Conservation (phyloP, 2,888 invertebrate genomes). For the Cactoblastis cactorum region DNA sequence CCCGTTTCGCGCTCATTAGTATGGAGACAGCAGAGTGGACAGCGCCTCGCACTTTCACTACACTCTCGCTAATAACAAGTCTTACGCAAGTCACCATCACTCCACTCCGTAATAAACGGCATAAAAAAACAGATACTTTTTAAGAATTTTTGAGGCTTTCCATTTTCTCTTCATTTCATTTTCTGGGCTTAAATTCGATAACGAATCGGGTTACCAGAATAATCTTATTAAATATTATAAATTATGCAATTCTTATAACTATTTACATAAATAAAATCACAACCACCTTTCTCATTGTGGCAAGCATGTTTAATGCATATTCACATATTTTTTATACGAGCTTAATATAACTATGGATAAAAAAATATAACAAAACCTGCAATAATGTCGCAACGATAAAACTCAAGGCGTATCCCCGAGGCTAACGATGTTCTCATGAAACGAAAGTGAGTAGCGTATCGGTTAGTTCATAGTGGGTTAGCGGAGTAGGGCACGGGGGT, state of each 20-base stretch:
- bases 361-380: slow-evolving; percentile 34
- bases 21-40: slow-evolving; percentile 60
- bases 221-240: too few relatives aligned
- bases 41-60: slow-evolving; percentile 74
- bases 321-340: too few relatives aligned
- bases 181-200: too few relatives aligned
- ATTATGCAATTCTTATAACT: too few relatives aligned
- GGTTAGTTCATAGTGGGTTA: slow-evolving; percentile 70
- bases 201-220: too few relatives aligned
- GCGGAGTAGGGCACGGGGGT: slow-evolving; percentile 76
- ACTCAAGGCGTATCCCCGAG: slow-evolving; percentile 64
- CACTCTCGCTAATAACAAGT: slow-evolving; percentile 73
- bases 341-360: too few relatives aligned
- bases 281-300: too few relatives aligned
- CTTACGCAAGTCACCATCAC: slow-evolving; percentile 61
- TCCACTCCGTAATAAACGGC: slow-evolving; percentile 35
- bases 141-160: background rate
- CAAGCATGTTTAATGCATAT: too few relatives aligned
- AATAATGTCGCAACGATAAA: slow-evolving; percentile 48
- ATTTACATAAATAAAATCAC: too few relatives aligned
- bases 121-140: background rate
- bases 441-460: slow-evolving; percentile 75
- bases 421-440: slow-evolving; percentile 64
- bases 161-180: too few relatives aligned
- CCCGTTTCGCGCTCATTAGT: slow-evolving; percentile 68